These are phyloP conservation scores for Laticauda laticaudata DNA, from an alignment of 2,113 vertebrate species.

Conservation along the genomic window DNA sequence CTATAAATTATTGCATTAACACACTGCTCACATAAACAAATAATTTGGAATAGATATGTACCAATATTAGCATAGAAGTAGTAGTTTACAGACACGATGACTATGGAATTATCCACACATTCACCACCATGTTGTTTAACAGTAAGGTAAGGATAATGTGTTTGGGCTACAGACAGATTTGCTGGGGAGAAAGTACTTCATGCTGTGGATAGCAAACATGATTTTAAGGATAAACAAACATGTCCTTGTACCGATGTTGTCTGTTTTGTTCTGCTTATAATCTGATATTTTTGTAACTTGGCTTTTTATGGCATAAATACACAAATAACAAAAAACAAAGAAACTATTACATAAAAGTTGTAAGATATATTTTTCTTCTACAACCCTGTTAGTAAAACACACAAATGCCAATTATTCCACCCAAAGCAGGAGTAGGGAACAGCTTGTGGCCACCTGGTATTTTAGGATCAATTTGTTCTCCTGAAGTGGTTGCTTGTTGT, in stretches of 20 bases:
- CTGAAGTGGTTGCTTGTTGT: neutral
- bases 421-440: neutral
- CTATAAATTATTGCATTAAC: neutral
- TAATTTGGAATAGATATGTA: neutral
- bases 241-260: neutral
- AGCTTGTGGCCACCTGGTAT: neutral
- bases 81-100: neutral
- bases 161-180: neutral
- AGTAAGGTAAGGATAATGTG: neutral
- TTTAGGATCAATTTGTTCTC: neutral
- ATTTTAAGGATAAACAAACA: neutral
- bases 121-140: neutral
- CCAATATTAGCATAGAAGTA: neutral
- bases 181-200: neutral
- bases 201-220: neutral
- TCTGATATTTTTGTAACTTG: neutral
- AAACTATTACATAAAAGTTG: neutral
- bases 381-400: neutral
- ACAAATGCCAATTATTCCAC: neutral
- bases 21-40: neutral
- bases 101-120: neutral
- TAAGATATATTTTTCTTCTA: neutral
- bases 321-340: neutral
- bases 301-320: neutral
- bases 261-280: neutral